These are phyloP conservation scores for Chymomyza fuscimana DNA, from an alignment of 2,888 invertebrate genomes.

Conservation along the genomic window DNA sequence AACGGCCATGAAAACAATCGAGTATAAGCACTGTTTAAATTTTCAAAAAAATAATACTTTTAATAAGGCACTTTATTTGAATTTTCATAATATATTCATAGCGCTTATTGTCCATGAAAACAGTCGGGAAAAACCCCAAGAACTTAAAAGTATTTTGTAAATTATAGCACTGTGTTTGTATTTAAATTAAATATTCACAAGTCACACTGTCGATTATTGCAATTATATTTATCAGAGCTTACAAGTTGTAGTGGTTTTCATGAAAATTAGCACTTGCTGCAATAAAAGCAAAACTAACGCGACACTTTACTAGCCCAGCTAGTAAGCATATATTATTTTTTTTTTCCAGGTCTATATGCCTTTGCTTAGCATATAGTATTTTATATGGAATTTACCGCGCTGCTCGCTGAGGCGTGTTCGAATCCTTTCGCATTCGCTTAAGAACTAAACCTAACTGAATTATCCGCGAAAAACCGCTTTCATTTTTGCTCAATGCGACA, in stretches of 20 bases:
- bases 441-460: constrained; percentile 75
- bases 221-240: not conserved
- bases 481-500: constrained; percentile 42
- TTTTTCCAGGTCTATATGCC: not conserved
- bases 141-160: not conserved
- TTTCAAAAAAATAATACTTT: no score
- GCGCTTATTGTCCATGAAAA: no score
- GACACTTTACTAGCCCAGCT: not conserved
- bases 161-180: not conserved
- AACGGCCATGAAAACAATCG: no score
- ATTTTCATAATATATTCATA: no score
- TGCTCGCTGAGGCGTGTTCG: constrained; percentile 68
- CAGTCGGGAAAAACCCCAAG: not conserved
- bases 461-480: constrained; percentile 66
- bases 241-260: constrained; percentile 3
- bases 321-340: not conserved
- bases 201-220: not conserved
- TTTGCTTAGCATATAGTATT: no score
- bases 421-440: constrained; percentile 78
- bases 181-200: not conserved
- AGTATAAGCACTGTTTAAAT: no score
- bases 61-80: no score
- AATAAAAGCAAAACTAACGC: constrained; percentile 23
- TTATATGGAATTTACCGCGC: constrained; percentile 48
- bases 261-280: constrained; percentile 14